Evolutionary conservation across 2,888 invertebrate genomes (phyloP).

Genomic region (Julus scanicus): DNA sequence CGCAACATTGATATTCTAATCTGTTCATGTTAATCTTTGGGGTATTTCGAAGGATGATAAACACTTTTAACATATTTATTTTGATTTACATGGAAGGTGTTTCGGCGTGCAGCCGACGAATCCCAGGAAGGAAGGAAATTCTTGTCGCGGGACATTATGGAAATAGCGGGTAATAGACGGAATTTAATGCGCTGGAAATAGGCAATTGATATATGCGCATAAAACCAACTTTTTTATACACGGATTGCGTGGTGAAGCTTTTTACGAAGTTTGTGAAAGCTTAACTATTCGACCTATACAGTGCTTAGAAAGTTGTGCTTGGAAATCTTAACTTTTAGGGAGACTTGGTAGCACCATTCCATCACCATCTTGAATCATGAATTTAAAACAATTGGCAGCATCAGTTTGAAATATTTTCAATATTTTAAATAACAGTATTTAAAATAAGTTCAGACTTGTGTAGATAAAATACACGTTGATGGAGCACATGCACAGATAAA

Average conservation of each 20-base stretch:
- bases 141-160: background rate
- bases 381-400: no score
- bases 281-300: background rate
- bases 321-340: no score
- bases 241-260: background rate
- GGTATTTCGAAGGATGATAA: slow-evolving; percentile 41
- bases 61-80: slow-evolving; percentile 30
- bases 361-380: no score
- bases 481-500: no score
- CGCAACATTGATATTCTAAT: slow-evolving; percentile 44
- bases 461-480: no score
- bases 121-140: slow-evolving; percentile 30
- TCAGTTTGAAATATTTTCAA: no score
- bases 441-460: no score
- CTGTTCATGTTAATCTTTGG: slow-evolving; percentile 43
- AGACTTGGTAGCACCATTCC: no score
- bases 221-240: background rate
- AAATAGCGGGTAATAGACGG: background rate
- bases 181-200: background rate
- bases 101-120: background rate
- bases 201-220: background rate
- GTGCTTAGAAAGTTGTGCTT: no score
- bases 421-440: no score
- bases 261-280: background rate
- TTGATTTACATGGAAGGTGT: slow-evolving; percentile 14